Evolutionary conservation across 2,113 vertebrate species (phyloP), one percentile per base, ranked within the genome.

Genomic region (Antigone vipio): DNA sequence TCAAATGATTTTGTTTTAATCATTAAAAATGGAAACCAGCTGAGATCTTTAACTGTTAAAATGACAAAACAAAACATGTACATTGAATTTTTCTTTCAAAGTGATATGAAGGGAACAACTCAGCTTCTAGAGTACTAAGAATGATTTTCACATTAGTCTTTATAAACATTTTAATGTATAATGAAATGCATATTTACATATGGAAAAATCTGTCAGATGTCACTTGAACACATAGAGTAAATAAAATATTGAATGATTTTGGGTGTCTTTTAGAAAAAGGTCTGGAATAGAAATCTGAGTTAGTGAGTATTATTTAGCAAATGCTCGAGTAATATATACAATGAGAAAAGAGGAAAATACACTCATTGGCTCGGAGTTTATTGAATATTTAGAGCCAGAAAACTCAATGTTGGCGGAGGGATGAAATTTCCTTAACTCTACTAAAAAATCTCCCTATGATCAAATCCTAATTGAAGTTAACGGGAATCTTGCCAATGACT

Each of bases 231-330:
- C 38, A 64, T 35, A 80, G 22, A 23, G n/a, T 90, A 96, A 95
- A 93, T 93, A 90, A 95, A 87, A 95, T 45, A 52, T 15, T 60
- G 52, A 85, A 81, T 49, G 1, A 73, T 78, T 95, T 73, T 13
- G 26, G 32, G 19, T 22, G 2, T 23, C 6, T 83, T 77, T 81
- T 76, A 93, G 27, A 78, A 88, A 69, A 71, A 80, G 12, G 0
- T 77, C 58, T 93, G 71, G 62, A 63, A 69, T 44, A 68, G 50
- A 96, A 34, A 81, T 82, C 66, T 89, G 63, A 89, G 45, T 64
- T 63, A 78, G 58, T 80, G 15, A 87, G 42, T 60, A 78, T 77
- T 85, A 92, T 93, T 97, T 96, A 97, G 52, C 13, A 88, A 86
- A 95, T 58, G 20, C 27, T 79, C 60, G 52, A 60, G 14, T 47